Base-by-base conservation (phyloP, 2,797 vertebrate genomes). In the Acestrorhynchus altus region DNA sequence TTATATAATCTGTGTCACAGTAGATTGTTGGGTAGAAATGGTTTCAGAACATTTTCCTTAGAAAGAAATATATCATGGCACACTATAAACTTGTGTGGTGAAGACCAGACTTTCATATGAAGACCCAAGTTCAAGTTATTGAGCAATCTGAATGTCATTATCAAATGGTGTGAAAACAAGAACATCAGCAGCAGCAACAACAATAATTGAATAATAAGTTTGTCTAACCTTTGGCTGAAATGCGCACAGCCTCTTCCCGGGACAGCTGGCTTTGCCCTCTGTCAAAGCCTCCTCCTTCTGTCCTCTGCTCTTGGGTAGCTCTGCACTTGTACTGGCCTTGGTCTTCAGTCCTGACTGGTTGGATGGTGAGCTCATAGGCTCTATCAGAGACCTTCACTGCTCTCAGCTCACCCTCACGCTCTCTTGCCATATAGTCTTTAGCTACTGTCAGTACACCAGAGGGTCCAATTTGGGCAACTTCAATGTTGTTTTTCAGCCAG, bases 251-350 rank as follows among this genome's bases (percentile, higher is more conserved):
- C 60, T 84, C 71, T 15, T 82, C 1, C 9, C 0, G 24, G 0
- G 94, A 95, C 67, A 87, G 77, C 4, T 90, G 88, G 10, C 64
- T 73, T 72, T 87, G 81, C 66, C 83, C 88, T 72, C 75, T 56
- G 54, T 77, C 88, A 64, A 92, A 88, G 18, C 42, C 76, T 11
- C 70, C 89, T 56, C 65, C 83, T 26, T 71, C 35, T 4, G 75
- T 74, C 83, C 86, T 90, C 6, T 83, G 51, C 83, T 93, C 74
- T 76, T 94, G 92, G 0, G 83, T 92, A 18, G 91, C 93, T 5
- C 84, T 86, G 65, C 96, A 98, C 6, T 65, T 68, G 83, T 96
- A 97, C 0, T 4, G 8, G 0, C 96, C 97, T 0, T 88, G 83
- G 66, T 97, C 96, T 59, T 90, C 78, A 7, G 89, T 82, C 63